Percentiles rank a stretch among this genome's conserved stretches.
Conservation (phyloP, 1,140 invertebrate genomes). For the Leucophenga varia region DNA sequence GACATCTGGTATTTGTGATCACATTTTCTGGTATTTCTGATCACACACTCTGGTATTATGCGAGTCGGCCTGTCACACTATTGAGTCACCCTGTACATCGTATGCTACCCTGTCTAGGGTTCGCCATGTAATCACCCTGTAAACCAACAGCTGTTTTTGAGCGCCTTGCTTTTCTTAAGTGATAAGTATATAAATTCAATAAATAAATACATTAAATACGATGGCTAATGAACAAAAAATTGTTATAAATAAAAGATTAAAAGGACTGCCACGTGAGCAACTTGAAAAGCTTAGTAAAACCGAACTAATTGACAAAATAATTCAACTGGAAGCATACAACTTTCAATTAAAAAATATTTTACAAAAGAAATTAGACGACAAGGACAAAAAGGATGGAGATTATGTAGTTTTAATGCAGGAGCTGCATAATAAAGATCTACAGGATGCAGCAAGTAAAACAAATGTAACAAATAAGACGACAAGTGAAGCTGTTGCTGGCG, state of each 20-base stretch:
- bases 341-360: conserved; percentile 66
- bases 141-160: too few species aligned
- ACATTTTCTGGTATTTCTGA: too few species aligned
- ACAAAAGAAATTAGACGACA: conserved; percentile 55
- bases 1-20: too few species aligned
- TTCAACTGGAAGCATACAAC: conserved; percentile 66
- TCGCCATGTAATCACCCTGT: too few species aligned
- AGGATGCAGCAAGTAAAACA: not conserved
- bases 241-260: conserved; percentile 41
- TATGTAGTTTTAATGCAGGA: conserved; percentile 14
- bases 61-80: too few species aligned
- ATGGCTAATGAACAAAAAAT: conserved; percentile 27
- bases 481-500: not conserved
- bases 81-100: too few species aligned
- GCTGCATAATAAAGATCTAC: not conserved
- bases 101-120: too few species aligned
- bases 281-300: conserved; percentile 27
- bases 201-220: too few species aligned
- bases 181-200: not conserved
- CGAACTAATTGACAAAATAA: conserved; percentile 65
- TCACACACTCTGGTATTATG: too few species aligned
- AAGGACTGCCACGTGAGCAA: conserved; percentile 23
- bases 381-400: conserved; percentile 31
- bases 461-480: not conserved
- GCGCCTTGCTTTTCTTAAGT: not conserved